Conservation (phyloP, 2,797 vertebrate genomes). For the Sciurus vulgaris region DNA sequence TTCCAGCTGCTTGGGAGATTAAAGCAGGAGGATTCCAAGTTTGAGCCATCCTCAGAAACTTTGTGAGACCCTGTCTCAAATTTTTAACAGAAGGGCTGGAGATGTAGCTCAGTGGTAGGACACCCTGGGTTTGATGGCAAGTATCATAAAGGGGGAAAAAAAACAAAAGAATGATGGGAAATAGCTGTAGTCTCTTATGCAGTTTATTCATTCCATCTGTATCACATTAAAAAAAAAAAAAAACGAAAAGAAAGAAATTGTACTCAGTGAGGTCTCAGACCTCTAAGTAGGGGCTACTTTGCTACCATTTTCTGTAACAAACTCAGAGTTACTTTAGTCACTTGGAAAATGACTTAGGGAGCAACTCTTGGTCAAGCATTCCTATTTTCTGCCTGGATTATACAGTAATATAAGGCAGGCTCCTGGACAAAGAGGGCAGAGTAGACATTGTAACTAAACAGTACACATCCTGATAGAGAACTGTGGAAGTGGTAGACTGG, state of each 20-base stretch:
- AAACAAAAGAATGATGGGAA: too few relatives aligned
- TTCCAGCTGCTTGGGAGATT: too few relatives aligned
- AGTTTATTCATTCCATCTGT: not conserved
- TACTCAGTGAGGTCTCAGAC: not conserved
- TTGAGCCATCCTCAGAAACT: too few relatives aligned
- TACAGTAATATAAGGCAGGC: not conserved
- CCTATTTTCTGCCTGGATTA: not conserved
- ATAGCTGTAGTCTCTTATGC: too few relatives aligned
- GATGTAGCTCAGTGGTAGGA: too few relatives aligned
- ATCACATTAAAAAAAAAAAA: not conserved
- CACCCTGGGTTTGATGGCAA: too few relatives aligned
- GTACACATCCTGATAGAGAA: fast-evolving
- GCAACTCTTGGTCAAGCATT: not conserved
- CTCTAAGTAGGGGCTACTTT: not conserved
- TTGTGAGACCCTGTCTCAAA: too few relatives aligned
- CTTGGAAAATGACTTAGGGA: not conserved
- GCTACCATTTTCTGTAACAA: not conserved
- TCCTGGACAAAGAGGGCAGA: not conserved
- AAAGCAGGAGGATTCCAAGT: too few relatives aligned
- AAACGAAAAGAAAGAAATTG: not conserved
- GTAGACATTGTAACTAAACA: not conserved
- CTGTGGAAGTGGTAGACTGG: not conserved
- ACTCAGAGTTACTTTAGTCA: not conserved
- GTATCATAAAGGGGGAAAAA: too few relatives aligned
- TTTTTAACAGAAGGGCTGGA: too few relatives aligned